Base-by-base conservation (phyloP, 2,888 invertebrate species). In the Lithophane semibrunnea region DNA sequence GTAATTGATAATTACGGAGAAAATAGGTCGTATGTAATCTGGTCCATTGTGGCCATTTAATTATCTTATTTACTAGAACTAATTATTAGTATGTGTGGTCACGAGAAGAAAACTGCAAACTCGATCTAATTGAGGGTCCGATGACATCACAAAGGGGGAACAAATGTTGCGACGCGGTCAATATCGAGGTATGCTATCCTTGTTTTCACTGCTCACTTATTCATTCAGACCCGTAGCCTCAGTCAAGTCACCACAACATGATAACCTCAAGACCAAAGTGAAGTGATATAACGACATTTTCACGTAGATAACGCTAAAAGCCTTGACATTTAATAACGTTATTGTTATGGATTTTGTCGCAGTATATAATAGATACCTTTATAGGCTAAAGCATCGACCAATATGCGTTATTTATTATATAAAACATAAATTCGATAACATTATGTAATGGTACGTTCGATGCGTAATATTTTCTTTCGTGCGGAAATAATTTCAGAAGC, bases 261-360 rank as follows among this genome's bases (percentile, higher is more conserved):
- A 58, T 58, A 80, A 80, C 72, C 74, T 71, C 71, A 84, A 75
- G 56, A 75, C 52, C 56, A 47, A 69, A 73, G 80, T 73, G 81
- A 83, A 75, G 81, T 84, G 77, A 78, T 75, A 73, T 78, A 86
- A 85, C 82, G 79, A 82, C 72, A 86, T 87, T 86, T 87, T 85
- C 80, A 73, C 79, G 79, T 81, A 42, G n/a, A 56, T 68, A 76
- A 88, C 85, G 83, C 74, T 88, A 88, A 88, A 88, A 88, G 87
- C 87, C 86, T 88, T 86, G 88, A 83, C 87, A 86, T 88, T 86
- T 88, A 83, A 85, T 86, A 69, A 81, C 68, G 74, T 85, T 86
- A 79, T 84, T 85, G 78, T 82, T 82, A 79, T 77, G 76, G 80
- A 87, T 88, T 81, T 88, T 83, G 64, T 72, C 79, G 69, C 72